Percentiles rank a stretch among this genome's conserved stretches.
Evolutionary conservation across 2,113 vertebrate genomes (phyloP).

Genomic region (Urocitellus parryii): DNA sequence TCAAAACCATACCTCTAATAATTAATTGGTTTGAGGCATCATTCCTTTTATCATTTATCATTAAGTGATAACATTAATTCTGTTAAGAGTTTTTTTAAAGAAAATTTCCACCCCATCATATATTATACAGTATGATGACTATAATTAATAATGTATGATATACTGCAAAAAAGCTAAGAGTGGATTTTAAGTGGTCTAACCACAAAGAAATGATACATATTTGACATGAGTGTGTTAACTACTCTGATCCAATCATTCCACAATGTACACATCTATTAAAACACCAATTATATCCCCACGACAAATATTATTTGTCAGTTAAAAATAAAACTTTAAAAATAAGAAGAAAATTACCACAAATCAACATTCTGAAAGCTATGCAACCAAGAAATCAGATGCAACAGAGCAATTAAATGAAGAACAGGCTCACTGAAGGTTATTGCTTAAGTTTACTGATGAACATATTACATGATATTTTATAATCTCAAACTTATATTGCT

Average conservation of each 20-base stretch:
- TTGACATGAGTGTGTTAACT: background rate
- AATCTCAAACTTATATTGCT: background rate
- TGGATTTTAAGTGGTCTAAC: background rate
- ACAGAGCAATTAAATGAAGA: background rate
- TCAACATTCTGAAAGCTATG: conserved; percentile 43
- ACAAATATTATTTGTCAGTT: background rate
- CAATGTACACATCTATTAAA: background rate
- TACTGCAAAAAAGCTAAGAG: background rate
- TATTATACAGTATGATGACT: background rate
- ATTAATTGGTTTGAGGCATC: conserved; percentile 54
- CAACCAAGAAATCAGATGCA: conserved; percentile 18
- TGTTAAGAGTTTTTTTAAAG: background rate
- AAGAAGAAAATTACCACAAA: background rate
- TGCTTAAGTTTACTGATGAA: background rate
- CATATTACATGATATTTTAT: background rate
- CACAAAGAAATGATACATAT: background rate
- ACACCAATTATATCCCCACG: background rate
- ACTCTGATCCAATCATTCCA: background rate
- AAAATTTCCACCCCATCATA: background rate
- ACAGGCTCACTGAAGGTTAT: background rate
- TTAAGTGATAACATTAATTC: conserved; percentile 36
- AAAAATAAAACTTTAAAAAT: background rate
- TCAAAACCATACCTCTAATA: conserved; percentile 55
- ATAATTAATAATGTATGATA: background rate
- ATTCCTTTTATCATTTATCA: conserved; percentile 55